These are phyloP conservation scores for Helicoverpa zea DNA, from an alignment of 1,140 invertebrate species.

Conservation along the genomic window DNA sequence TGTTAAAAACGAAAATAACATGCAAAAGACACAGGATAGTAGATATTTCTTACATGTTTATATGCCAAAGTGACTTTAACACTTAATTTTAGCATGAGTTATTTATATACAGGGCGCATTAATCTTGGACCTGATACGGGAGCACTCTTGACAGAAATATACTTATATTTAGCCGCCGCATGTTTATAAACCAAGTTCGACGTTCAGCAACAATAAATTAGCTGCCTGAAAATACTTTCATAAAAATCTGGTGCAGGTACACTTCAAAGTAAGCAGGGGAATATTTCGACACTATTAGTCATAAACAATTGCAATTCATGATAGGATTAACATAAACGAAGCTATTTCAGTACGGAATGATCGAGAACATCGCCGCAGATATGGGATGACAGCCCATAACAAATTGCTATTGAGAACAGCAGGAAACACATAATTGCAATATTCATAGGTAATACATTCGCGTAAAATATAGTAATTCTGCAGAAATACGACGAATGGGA, in stretches of 20 bases:
- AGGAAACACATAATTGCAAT: constrained; percentile 35
- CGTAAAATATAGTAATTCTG: background rate
- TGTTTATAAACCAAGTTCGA: constrained; percentile 14
- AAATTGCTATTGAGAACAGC: constrained; percentile 14
- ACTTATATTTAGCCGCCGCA: background rate
- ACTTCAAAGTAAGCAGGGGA: constrained; percentile 40
- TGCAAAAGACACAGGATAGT: no score
- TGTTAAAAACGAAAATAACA: no score
- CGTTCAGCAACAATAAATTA: constrained; percentile 14
- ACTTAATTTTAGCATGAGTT: no score
- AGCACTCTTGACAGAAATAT: background rate
- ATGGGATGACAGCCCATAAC: constrained; percentile 22
- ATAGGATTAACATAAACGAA: constrained; percentile 52
- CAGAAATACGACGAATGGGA: constrained; percentile 4
- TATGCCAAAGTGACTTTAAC: no score
- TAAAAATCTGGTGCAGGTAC: background rate
- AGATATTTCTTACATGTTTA: no score
- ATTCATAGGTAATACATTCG: constrained; percentile 13
- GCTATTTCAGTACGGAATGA: constrained; percentile 53
- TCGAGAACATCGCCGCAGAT: constrained; percentile 28
- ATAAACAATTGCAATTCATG: constrained; percentile 62
- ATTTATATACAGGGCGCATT: no score
- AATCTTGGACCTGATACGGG: background rate
- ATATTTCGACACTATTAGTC: constrained; percentile 28
- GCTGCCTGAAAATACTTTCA: constrained; percentile 2